A percentile compares a stretch with the other conserved stretches of the same genome.
phyloP scores from a whole-genome alignment of 2,797 vertebrate species.

The Triplophysa yarkandensis region DNA sequence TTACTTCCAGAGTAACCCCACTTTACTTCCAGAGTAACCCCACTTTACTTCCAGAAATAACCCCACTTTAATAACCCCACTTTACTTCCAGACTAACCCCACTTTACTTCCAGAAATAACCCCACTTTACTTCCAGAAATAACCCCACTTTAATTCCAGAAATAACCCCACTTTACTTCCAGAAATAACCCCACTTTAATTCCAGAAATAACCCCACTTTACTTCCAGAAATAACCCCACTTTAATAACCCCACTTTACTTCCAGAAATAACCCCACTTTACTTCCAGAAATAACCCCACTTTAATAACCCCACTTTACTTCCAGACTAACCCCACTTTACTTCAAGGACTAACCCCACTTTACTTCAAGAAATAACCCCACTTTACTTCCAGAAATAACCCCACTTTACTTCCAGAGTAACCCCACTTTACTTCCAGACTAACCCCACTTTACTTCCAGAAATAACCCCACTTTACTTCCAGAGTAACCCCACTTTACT shows the following conservation, averaged over 20 bases:
- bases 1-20: too few species aligned
- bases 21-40: too few species aligned
- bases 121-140: not conserved
- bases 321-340: too few species aligned
- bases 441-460: not conserved
- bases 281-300: too few species aligned
- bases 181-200: not conserved
- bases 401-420: too few species aligned
- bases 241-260: not conserved
- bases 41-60: not conserved
- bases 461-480: not conserved
- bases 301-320: not conserved
- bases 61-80: not conserved
- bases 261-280: not conserved
- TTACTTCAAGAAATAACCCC: not conserved
- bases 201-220: not conserved
- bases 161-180: not conserved
- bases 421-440: too few species aligned
- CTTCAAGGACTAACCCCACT: not conserved
- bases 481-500: not conserved
- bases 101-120: not conserved
- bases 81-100: not conserved
- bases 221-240: too few species aligned
- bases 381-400: not conserved
- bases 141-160: not conserved